Percentiles rank a stretch among this genome's conserved stretches.
Evolutionary conservation across 2,888 invertebrate species (phyloP).

Genomic region (Rhorus exstirpatorius): DNA sequence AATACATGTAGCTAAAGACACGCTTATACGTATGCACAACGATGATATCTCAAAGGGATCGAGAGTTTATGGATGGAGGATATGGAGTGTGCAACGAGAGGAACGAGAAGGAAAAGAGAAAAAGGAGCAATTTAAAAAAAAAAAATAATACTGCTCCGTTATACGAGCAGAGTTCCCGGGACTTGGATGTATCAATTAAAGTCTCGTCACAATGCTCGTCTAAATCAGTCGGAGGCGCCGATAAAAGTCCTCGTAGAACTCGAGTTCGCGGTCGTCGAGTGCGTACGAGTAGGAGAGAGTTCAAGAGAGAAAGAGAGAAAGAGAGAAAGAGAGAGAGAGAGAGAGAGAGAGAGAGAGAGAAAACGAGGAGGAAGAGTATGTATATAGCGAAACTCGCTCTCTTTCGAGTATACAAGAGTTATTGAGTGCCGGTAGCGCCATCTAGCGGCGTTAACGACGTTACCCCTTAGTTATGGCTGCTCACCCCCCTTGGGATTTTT

Average conservation of each 20-base stretch:
- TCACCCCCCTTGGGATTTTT: slow-evolving; percentile 76
- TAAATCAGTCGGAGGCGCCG: slow-evolving; percentile 75
- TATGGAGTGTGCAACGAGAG: slow-evolving; percentile 50
- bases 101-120: slow-evolving; percentile 30
- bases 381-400: slow-evolving; percentile 64
- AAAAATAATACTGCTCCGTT: slow-evolving; percentile 17
- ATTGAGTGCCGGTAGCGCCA: slow-evolving; percentile 81
- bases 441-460: slow-evolving; percentile 83
- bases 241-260: slow-evolving; percentile 76
- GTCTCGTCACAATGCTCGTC: slow-evolving; percentile 67
- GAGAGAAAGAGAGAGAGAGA: slow-evolving; percentile 18
- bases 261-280: slow-evolving; percentile 60
- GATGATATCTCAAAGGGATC: slow-evolving; percentile 60
- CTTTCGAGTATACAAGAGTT: slow-evolving; percentile 60
- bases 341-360: slow-evolving; percentile 5
- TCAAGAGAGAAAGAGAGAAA: not conserved
- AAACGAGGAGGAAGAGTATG: slow-evolving; percentile 20
- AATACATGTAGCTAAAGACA: slow-evolving; percentile 71
- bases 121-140: slow-evolving; percentile 12
- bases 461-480: slow-evolving; percentile 85
- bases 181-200: slow-evolving; percentile 70
- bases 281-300: slow-evolving; percentile 11
- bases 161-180: slow-evolving; percentile 49
- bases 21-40: slow-evolving; percentile 38
- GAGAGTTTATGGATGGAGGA: slow-evolving; percentile 56